These are phyloP conservation scores for Diarsia brunnea DNA, from an alignment of 2,888 invertebrate species.

Conservation along the genomic window DNA sequence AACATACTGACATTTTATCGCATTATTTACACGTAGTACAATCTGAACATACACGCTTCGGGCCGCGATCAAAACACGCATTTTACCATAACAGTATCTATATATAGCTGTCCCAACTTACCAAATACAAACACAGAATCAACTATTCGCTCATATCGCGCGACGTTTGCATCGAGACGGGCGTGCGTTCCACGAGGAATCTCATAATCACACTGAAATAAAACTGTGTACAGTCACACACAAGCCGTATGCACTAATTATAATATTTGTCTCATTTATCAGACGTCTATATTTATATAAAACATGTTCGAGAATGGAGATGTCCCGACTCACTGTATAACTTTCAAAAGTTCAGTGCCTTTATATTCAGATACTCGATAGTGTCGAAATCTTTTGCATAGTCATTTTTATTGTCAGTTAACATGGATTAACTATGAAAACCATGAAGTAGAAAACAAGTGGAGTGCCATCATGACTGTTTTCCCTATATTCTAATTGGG, in stretches of 20 bases:
- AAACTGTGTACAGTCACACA: conserved; percentile 68
- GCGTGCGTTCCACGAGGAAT: conserved; percentile 61
- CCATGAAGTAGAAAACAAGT: conserved; percentile 49
- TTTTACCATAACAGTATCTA: conserved; percentile 80
- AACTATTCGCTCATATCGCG: conserved; percentile 80
- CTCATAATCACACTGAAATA: conserved; percentile 63
- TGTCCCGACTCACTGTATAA: conserved; percentile 47
- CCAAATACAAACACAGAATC: conserved; percentile 87
- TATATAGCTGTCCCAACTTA: conserved; percentile 87
- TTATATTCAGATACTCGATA: conserved; percentile 36
- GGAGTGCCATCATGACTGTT: conserved; percentile 21
- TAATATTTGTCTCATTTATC: conserved; percentile 56
- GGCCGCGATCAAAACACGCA: conserved; percentile 77
- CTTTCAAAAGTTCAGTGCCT: conserved; percentile 46
- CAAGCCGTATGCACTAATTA: conserved; percentile 66
- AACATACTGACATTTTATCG: conserved; percentile 64
- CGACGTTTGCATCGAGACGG: conserved; percentile 68
- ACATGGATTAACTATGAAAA: conserved; percentile 51
- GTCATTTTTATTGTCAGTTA: conserved; percentile 63
- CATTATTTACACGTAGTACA: conserved; percentile 72
- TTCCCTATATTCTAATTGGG: conserved; percentile 12
- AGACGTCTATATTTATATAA: conserved; percentile 56
- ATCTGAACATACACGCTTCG: conserved; percentile 72
- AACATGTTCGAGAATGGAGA: conserved; percentile 50
- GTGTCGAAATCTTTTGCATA: conserved; percentile 47